A percentile compares a stretch with the other conserved stretches of the same genome.
These are phyloP conservation scores for Hyles euphorbiae DNA, from an alignment of 1,140 invertebrate genomes.

Conservation along the genomic window DNA sequence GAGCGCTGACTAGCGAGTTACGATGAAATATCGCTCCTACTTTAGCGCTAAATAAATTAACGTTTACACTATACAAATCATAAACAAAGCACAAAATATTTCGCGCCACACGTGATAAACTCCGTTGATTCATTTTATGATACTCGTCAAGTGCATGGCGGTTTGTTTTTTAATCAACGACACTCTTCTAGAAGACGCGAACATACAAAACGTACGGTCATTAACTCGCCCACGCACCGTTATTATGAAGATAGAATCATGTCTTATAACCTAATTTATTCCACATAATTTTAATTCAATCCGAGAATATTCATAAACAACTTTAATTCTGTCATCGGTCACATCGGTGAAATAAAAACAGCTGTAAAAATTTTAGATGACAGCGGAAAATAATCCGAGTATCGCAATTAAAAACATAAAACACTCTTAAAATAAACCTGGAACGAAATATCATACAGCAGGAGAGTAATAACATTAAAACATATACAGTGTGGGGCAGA, in stretches of 20 bases:
- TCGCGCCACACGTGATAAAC: background rate
- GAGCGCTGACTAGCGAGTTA: conserved; percentile 35
- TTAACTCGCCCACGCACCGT: conserved; percentile 28
- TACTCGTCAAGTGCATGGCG: conserved; percentile 7
- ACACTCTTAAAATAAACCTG: conserved; percentile 68
- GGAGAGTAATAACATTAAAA: conserved; percentile 71
- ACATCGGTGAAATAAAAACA: conserved; percentile 60
- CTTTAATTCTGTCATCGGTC: conserved; percentile 68
- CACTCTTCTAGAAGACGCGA: conserved; percentile 20
- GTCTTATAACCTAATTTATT: conserved; percentile 55
- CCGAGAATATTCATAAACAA: conserved; percentile 61
- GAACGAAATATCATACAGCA: conserved; percentile 59
- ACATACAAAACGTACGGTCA: conserved; percentile 25
- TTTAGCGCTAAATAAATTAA: conserved; percentile 9
- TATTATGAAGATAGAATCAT: conserved; percentile 41
- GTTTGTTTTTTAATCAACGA: conserved; percentile 14
- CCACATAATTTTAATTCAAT: conserved; percentile 49
- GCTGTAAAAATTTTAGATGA: conserved; percentile 64
- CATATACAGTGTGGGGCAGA: conserved; percentile 68
- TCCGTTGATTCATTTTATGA: conserved; percentile 7
- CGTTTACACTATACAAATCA: conserved; percentile 1
- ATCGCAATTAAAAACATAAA: conserved; percentile 73
- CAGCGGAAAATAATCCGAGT: conserved; percentile 57
- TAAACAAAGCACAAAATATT: background rate
- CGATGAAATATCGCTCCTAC: conserved; percentile 7